These are phyloP conservation scores for Taenaris catops DNA, from an alignment of 2,888 invertebrate species.

Conservation along the genomic window DNA sequence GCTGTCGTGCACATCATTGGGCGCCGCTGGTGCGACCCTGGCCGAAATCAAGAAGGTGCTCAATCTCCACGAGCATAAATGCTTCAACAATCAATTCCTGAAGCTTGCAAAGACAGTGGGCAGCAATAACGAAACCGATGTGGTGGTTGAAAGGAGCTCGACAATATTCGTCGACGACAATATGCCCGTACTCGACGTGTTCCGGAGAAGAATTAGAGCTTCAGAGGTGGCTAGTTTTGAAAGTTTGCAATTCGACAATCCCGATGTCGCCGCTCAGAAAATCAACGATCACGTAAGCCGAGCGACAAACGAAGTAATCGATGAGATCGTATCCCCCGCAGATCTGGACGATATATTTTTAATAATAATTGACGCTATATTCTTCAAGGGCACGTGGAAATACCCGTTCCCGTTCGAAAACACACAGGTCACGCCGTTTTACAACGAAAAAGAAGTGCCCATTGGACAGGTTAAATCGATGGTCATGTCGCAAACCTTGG, in stretches of 20 bases:
- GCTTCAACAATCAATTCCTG: slow-evolving; percentile 53
- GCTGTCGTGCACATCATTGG: slow-evolving; percentile 45
- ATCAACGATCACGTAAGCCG: slow-evolving; percentile 50
- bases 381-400: slow-evolving; percentile 58
- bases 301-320: slow-evolving; percentile 48
- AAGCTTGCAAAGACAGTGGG: slow-evolving; percentile 36
- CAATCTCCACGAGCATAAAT: slow-evolving; percentile 39
- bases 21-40: slow-evolving; percentile 44
- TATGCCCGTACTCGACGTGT: slow-evolving; percentile 34
- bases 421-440: slow-evolving; percentile 47
- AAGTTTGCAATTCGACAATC: slow-evolving; percentile 38
- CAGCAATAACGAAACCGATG: slow-evolving; percentile 23
- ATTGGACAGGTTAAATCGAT: slow-evolving; percentile 56
- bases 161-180: slow-evolving; percentile 43
- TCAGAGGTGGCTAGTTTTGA: slow-evolving; percentile 39
- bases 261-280: slow-evolving; percentile 32
- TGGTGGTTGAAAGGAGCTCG: slow-evolving; percentile 44
- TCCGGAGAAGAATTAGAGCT: slow-evolving; percentile 30
- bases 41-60: slow-evolving; percentile 43
- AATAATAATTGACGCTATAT: slow-evolving; percentile 53
- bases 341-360: slow-evolving; percentile 42
- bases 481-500: slow-evolving; percentile 37
- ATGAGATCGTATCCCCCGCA: slow-evolving; percentile 44
- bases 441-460: slow-evolving; percentile 37
- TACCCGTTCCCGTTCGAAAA: slow-evolving; percentile 38